Percentiles rank a stretch among this genome's conserved stretches.
Evolutionary conservation across 2,888 invertebrate species (phyloP).

Genomic region (Nebria salina): DNA sequence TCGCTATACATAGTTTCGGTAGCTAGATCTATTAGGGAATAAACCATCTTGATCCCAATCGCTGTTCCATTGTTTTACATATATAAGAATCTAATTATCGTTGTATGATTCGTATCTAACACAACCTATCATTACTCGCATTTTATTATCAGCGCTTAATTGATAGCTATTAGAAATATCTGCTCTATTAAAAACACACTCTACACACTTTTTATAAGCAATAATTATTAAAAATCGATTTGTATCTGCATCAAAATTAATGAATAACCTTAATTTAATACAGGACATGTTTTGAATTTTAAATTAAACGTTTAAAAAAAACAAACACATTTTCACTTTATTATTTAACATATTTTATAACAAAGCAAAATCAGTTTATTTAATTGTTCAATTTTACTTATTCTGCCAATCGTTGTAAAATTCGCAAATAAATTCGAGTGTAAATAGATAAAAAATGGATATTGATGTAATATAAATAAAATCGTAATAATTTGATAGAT

Average conservation of each 20-base stretch:
- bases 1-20: neutral
- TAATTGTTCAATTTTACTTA: too few relatives aligned
- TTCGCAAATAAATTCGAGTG: too few relatives aligned
- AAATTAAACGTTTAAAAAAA: neutral
- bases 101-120: neutral
- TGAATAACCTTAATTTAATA: neutral
- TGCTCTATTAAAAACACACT: neutral
- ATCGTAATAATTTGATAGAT: neutral
- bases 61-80: neutral
- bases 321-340: too few relatives aligned
- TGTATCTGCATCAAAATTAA: neutral
- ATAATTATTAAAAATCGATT: neutral
- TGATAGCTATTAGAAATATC: neutral
- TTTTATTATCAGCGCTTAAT: neutral
- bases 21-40: neutral
- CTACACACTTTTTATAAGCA: neutral
- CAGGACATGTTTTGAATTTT: neutral
- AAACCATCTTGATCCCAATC: neutral
- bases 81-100: neutral
- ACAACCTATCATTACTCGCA: neutral
- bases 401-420: too few relatives aligned
- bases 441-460: too few relatives aligned
- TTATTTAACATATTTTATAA: too few relatives aligned
- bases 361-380: too few relatives aligned
- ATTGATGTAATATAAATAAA: neutral